These are phyloP conservation scores for Saccostrea echinata DNA, from an alignment of 1,140 invertebrate species.

Conservation along the genomic window DNA sequence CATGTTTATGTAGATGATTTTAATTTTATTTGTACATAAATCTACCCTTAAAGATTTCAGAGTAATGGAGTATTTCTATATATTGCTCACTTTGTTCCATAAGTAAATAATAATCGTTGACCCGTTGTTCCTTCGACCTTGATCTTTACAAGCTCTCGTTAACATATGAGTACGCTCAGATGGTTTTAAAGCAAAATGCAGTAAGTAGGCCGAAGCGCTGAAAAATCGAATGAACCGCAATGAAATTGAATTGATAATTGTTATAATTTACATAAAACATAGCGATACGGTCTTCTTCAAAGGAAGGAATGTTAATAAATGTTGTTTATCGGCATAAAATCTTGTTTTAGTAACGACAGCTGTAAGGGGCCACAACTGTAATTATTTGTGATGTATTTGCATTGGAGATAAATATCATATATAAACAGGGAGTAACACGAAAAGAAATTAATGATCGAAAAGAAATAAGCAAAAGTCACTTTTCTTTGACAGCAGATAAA, in stretches of 20 bases:
- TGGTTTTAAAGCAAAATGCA: background rate
- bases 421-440: background rate
- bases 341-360: slow-evolving; percentile 1
- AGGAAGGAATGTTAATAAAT: background rate
- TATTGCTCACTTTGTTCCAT: too few relatives aligned
- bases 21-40: too few relatives aligned
- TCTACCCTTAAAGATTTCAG: too few relatives aligned
- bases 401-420: slow-evolving; percentile 4
- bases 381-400: background rate
- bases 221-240: background rate
- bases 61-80: too few relatives aligned
- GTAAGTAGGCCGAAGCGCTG: background rate
- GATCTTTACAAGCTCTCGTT: too few relatives aligned
- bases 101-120: too few relatives aligned
- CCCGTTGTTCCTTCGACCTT: too few relatives aligned
- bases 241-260: slow-evolving; percentile 24
- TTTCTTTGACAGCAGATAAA: too few relatives aligned
- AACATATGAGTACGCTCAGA: too few relatives aligned
- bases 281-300: slow-evolving; percentile 7
- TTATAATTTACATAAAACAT: slow-evolving; percentile 21
- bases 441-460: background rate
- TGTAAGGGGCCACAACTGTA: background rate
- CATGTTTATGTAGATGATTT: too few relatives aligned
- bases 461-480: background rate
- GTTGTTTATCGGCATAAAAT: slow-evolving; percentile 21